Evolutionary conservation across 2,797 vertebrate species (phyloP).

Genomic region (Microchirus variegatus): DNA sequence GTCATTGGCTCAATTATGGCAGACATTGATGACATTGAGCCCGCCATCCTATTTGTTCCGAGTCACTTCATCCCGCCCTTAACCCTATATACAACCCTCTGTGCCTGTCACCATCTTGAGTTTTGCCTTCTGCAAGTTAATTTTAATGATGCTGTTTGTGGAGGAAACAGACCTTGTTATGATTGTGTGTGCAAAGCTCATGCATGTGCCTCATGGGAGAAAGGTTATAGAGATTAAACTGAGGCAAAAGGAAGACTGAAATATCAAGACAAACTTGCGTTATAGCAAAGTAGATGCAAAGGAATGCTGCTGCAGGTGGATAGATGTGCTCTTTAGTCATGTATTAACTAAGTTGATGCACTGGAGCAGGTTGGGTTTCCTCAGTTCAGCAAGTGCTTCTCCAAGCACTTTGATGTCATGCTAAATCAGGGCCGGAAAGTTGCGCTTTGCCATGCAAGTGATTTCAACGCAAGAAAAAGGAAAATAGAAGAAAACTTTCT

Average conservation of each 20-base stretch:
- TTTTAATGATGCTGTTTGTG: conserved; percentile 65
- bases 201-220: conserved; percentile 27
- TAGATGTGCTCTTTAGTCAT: conserved; percentile 6
- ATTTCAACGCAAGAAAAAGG: neutral
- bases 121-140: conserved; percentile 28
- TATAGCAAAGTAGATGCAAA: conserved; percentile 1
- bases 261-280: conserved; percentile 17
- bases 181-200: conserved; percentile 47
- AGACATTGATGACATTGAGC: conserved; percentile 74
- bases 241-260: conserved; percentile 24
- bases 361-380: conserved; percentile 14
- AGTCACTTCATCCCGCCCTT: conserved; percentile 63
- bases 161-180: conserved; percentile 63
- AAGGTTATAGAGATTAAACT: conserved; percentile 47
- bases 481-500: neutral
- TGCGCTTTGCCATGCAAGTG: conserved; percentile 7
- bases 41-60: conserved; percentile 69
- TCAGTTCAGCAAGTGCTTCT: neutral
- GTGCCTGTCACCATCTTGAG: conserved; percentile 23
- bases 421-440: conserved; percentile 6
- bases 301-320: conserved; percentile 10
- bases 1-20: conserved; percentile 74
- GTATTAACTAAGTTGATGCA: conserved; percentile 25
- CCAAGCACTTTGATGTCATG: conserved; percentile 7
- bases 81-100: conserved; percentile 33